Percentiles rank a stretch among this genome's conserved stretches.
phyloP scores from a whole-genome alignment of 2,113 vertebrate species.

The Vidua macroura region DNA sequence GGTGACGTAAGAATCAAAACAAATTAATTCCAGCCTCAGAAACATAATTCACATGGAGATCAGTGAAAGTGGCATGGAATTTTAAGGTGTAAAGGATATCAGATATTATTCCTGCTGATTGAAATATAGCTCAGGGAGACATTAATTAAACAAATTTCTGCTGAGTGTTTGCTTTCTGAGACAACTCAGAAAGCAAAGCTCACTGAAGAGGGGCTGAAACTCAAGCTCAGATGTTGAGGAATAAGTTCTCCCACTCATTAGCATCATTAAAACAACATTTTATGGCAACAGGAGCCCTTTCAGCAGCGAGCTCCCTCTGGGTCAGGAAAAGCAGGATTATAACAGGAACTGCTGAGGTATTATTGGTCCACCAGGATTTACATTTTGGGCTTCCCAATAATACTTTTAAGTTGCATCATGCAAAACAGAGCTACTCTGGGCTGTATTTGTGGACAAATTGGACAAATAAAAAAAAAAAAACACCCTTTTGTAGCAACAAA shows the following conservation, averaged over 20 bases:
- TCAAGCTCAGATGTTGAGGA: not conserved
- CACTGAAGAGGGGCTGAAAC: not conserved
- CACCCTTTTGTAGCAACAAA: not conserved
- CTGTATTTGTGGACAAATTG: not conserved
- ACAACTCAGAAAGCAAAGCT: not conserved
- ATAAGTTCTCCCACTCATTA: not conserved
- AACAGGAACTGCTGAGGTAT: not conserved
- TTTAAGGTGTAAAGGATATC: not conserved
- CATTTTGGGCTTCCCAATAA: not conserved
- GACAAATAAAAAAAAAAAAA: not conserved
- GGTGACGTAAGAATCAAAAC: not conserved
- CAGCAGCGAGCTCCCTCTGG: not conserved
- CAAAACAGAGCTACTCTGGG: not conserved
- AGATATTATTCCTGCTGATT: not conserved
- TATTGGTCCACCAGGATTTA: not conserved
- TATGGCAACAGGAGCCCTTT: not conserved
- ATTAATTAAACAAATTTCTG: not conserved
- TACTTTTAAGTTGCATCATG: not conserved
- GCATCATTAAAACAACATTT: not conserved
- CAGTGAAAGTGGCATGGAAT: not conserved
- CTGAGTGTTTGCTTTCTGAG: not conserved
- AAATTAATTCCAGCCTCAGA: not conserved
- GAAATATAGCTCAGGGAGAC: not conserved
- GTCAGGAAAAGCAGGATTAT: not conserved
- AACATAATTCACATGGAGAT: fast-evolving